phyloP scores from a whole-genome alignment of 1,140 invertebrate species.

The Drosophila sp. region DNA sequence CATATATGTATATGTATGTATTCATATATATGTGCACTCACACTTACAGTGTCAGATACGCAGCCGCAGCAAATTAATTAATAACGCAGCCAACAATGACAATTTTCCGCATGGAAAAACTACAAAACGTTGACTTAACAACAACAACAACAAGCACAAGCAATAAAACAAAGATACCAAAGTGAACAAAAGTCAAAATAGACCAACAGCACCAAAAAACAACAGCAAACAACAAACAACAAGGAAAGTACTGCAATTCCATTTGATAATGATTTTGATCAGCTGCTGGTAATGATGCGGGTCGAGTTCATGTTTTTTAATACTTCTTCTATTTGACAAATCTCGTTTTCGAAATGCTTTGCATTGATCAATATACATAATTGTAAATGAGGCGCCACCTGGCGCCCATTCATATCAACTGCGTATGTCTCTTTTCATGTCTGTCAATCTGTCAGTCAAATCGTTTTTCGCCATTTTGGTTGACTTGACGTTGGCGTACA shows the following conservation, averaged over 20 bases:
- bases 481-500: conserved; percentile 14
- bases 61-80: conserved; percentile 77
- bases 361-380: conserved; percentile 51
- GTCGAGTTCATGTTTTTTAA: conserved; percentile 30
- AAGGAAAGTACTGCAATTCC: conserved; percentile 25
- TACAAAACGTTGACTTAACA: conserved; percentile 56
- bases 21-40: conserved; percentile 11
- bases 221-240: no score
- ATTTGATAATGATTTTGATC: conserved; percentile 50
- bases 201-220: conserved; percentile 39
- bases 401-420: conserved; percentile 10
- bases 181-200: conserved; percentile 51
- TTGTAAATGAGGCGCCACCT: conserved; percentile 43
- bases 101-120: conserved; percentile 79
- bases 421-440: no score
- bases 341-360: conserved; percentile 25
- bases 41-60: conserved; percentile 38
- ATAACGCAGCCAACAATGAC: conserved; percentile 80
- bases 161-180: conserved; percentile 34
- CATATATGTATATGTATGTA: neutral
- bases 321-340: conserved; percentile 3
- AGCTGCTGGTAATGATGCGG: conserved; percentile 29
- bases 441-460: conserved; percentile 5
- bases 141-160: conserved; percentile 34
- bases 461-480: conserved; percentile 15